Evolutionary conservation across 1,140 invertebrate genomes (phyloP), one percentile per base, ranked within the genome.

Genomic region (Mercenaria mercenaria): DNA sequence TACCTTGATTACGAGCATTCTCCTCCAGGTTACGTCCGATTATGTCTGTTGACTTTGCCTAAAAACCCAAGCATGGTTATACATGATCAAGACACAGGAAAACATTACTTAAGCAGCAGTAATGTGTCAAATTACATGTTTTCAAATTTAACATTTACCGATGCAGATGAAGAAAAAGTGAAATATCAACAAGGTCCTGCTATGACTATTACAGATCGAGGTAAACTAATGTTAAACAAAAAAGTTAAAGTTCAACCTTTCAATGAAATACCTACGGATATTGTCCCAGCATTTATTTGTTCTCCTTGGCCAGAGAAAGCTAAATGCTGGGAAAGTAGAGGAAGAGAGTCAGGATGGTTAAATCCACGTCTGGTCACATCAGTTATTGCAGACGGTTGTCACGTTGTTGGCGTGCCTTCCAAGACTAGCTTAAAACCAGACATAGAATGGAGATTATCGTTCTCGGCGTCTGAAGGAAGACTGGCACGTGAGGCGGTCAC

Each of bases 361-460:
- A 41, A 61, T 37, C 1, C 10, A 2, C 72, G 67, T 23, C 39
- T 88, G 0, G 43, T 91, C 11, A 23, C 83, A n/a, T 69, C 47
- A 0, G 76, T 91, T 10, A 50, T 85, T 52, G 37, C 56, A n/a
- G 69, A 77, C 18, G 90, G 90, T n/a, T 85, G 86, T 32, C 76
- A 91, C 37, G 23, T 88, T 6, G 90, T 91, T 39, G 79, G 80
- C 0, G 86, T 91, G 18, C 74, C 90, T 15, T 81, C 87, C 18
- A 84, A 80, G 32, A 47, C 20, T 43, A 84, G 72, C 61, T 8
- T 10, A n/a, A 80, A 72, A n/a, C 85, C 90, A 2, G 85, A 91
- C 0, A 50, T 85, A 18, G 90, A 88, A 84, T 91, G 90, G 90
- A 64, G 90, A 47, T 23, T 91, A 20, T 91, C 90, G 20, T 91